These are phyloP conservation scores for Hemaris fuciformis DNA, from an alignment of 2,888 invertebrate genomes.

Conservation along the genomic window DNA sequence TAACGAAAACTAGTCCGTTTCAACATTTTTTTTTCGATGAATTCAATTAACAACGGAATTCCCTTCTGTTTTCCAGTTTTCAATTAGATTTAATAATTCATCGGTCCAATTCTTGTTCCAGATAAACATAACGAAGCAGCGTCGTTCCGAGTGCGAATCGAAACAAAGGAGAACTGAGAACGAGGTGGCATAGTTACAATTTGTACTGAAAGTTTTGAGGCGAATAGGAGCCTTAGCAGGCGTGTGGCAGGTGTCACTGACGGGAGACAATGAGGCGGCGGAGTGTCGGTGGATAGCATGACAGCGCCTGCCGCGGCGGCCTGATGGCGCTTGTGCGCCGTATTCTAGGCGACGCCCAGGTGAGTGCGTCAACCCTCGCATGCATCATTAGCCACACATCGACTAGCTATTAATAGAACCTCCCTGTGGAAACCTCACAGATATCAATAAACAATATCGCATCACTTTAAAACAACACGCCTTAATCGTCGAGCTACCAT, in stretches of 20 bases:
- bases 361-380: slow-evolving; percentile 51
- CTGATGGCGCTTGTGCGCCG: slow-evolving; percentile 93
- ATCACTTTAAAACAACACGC: background rate
- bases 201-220: slow-evolving; percentile 49
- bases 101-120: slow-evolving; percentile 54
- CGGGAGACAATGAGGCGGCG: slow-evolving; percentile 53
- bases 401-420: slow-evolving; percentile 28
- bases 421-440: background rate
- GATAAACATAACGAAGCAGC: slow-evolving; percentile 38
- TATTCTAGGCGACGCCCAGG: slow-evolving; percentile 93
- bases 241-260: slow-evolving; percentile 46
- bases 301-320: slow-evolving; percentile 83
- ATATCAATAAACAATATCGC: background rate
- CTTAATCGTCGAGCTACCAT: background rate
- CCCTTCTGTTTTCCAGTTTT: background rate
- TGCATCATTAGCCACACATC: slow-evolving; percentile 39
- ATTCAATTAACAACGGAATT: background rate
- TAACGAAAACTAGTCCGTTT: background rate
- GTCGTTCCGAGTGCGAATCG: slow-evolving; percentile 34
- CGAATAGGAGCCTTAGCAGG: slow-evolving; percentile 39
- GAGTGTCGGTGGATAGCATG: slow-evolving; percentile 77
- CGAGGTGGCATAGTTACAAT: slow-evolving; percentile 58
- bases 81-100: slow-evolving; percentile 17
- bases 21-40: background rate
- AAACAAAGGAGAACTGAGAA: slow-evolving; percentile 36